These are phyloP conservation scores for Poeciliopsis turneri DNA, from an alignment of 2,797 vertebrate species.

Conservation along the genomic window DNA sequence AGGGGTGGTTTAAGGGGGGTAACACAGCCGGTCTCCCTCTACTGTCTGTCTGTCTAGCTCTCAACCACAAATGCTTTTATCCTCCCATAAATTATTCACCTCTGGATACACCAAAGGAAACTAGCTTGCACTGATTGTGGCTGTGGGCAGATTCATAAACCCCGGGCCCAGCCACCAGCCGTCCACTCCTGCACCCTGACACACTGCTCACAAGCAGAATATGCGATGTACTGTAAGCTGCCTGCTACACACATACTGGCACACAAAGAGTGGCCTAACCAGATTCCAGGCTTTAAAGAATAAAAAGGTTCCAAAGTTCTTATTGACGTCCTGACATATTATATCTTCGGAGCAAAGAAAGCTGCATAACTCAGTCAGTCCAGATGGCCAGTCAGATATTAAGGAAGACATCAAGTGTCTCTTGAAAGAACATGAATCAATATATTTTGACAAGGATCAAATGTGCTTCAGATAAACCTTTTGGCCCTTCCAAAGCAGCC, in stretches of 20 bases:
- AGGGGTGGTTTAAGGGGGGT: constrained; percentile 12
- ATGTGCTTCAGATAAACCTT: constrained; percentile 77
- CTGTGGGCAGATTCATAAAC: constrained; percentile 77
- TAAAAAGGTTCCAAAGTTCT: constrained; percentile 17
- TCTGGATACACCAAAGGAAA: constrained; percentile 84
- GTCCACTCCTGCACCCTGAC: constrained; percentile 29
- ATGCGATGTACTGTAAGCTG: neutral
- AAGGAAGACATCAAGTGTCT: constrained; percentile 81
- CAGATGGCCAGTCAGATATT: constrained; percentile 63
- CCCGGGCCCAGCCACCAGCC: constrained; percentile 44
- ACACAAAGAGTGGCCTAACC: neutral
- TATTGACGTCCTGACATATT: constrained; percentile 40
- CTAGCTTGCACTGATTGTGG: constrained; percentile 81
- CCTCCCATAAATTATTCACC: constrained; percentile 85
- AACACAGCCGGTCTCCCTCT: constrained; percentile 53
- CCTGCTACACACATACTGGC: neutral
- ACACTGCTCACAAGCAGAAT: neutral
- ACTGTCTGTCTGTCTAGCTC: constrained; percentile 69
- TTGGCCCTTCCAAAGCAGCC: constrained; percentile 71
- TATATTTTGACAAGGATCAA: constrained; percentile 83
- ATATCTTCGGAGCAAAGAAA: constrained; percentile 31
- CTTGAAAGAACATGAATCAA: constrained; percentile 77
- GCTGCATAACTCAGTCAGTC: constrained; percentile 45
- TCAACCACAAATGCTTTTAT: constrained; percentile 78
- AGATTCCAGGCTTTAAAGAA: neutral